Percentiles rank a stretch among this genome's conserved stretches.
These are phyloP conservation scores for Koerneria pararmatus DNA, from an alignment of 2,888 invertebrate species.

Conservation along the genomic window DNA sequence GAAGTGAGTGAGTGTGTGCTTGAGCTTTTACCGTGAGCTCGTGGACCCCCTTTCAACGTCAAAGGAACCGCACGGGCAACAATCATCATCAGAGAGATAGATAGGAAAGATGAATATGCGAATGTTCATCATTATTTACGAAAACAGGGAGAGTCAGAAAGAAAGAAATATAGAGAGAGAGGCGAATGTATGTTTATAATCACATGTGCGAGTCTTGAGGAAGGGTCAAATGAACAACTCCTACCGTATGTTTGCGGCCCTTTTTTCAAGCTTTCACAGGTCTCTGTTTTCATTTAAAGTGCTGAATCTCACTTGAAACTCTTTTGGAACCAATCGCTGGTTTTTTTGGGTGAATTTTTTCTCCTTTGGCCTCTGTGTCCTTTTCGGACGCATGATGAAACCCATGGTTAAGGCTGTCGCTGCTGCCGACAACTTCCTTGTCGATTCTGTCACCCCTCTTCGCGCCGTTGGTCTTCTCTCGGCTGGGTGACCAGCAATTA, in stretches of 20 bases:
- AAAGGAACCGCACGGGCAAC: too few relatives aligned
- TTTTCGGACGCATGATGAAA: background rate
- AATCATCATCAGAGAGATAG: too few relatives aligned
- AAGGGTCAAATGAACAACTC: too few relatives aligned
- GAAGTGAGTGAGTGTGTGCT: too few relatives aligned
- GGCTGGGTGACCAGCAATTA: constrained; percentile 41
- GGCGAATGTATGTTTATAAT: background rate
- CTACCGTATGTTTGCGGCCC: too few relatives aligned
- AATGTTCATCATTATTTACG: too few relatives aligned
- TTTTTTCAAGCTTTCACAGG: too few relatives aligned
- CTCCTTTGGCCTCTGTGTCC: background rate
- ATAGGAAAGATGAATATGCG: too few relatives aligned
- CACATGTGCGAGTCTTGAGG: background rate
- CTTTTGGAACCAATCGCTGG: background rate
- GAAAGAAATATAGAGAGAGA: background rate
- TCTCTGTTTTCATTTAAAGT: too few relatives aligned
- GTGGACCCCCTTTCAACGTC: too few relatives aligned
- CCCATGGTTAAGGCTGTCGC: constrained; percentile 27
- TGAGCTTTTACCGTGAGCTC: too few relatives aligned
- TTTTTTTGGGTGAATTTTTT: background rate
- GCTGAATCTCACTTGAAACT: background rate
- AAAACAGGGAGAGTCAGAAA: background rate
- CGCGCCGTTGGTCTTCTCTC: constrained; percentile 47
- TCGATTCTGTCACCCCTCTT: constrained; percentile 42
- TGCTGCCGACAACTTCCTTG: constrained; percentile 28